A percentile compares a stretch with the other conserved stretches of the same genome.
These are phyloP conservation scores for Gambusia holbrooki DNA, from an alignment of 2,113 vertebrate species.

Conservation along the genomic window DNA sequence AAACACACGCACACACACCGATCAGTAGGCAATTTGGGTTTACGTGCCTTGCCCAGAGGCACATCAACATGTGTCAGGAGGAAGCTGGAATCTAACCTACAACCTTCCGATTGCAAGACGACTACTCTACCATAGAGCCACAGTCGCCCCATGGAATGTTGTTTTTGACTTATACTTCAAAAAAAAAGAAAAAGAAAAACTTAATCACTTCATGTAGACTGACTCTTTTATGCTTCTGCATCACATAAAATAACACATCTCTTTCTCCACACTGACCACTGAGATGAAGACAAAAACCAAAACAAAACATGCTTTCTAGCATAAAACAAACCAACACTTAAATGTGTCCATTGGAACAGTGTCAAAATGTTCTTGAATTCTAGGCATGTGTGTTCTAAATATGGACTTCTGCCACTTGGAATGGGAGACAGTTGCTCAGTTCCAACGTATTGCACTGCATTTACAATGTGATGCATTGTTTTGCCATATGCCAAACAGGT, in stretches of 20 bases:
- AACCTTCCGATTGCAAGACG: too few relatives aligned
- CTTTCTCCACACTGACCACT: background rate
- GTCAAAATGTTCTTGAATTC: conserved; percentile 34
- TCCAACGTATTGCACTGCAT: conserved; percentile 49
- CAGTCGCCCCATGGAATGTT: background rate
- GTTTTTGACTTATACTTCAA: background rate
- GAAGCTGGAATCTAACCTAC: too few relatives aligned
- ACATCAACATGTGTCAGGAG: too few relatives aligned
- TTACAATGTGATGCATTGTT: conserved; percentile 70
- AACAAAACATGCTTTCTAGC: background rate
- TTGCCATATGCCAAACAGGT: conserved; percentile 73
- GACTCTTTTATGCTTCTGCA: conserved; percentile 12
- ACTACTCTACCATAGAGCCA: too few relatives aligned
- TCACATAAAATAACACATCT: conserved; percentile 14
- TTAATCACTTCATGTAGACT: background rate
- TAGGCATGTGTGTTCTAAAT: conserved; percentile 40
- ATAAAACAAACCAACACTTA: conserved; percentile 18
- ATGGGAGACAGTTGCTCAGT: conserved; percentile 56
- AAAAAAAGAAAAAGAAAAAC: background rate
- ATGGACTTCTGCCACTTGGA: conserved; percentile 55
- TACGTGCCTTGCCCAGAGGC: too few relatives aligned
- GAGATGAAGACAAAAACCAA: conserved; percentile 1
- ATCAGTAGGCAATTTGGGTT: too few relatives aligned
- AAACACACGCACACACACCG: too few relatives aligned
- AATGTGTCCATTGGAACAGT: conserved; percentile 40